phyloP scores from a whole-genome alignment of 64 coral and sea anemone genomes.

The Porites australiensis region DNA sequence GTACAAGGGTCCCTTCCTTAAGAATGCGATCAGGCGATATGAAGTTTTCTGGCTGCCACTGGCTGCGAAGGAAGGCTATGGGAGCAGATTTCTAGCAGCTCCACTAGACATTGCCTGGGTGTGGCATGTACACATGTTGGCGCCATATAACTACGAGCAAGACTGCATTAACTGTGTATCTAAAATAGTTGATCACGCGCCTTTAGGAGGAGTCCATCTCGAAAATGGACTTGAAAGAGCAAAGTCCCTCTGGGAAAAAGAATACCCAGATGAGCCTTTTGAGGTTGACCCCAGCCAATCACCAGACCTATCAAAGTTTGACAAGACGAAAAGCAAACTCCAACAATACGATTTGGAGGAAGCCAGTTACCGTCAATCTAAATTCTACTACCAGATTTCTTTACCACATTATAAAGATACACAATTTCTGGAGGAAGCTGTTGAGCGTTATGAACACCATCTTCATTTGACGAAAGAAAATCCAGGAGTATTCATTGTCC shows the following conservation, averaged over 20 bases:
- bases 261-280: constrained; percentile 73
- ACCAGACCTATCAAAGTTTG: not conserved
- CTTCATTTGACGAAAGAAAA: constrained; percentile 66
- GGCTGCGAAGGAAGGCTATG: not conserved
- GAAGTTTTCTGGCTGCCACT: constrained; percentile 80
- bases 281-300: constrained; percentile 52
- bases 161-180: constrained; percentile 57
- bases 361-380: constrained; percentile 52
- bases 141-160: constrained; percentile 59
- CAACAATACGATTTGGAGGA: constrained; percentile 48
- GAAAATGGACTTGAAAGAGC: constrained; percentile 11
- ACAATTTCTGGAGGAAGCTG: constrained; percentile 47
- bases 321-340: constrained; percentile 44
- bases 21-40: constrained; percentile 80
- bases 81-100: constrained; percentile 38
- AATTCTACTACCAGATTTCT: constrained; percentile 73
- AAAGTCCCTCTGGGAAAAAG: constrained; percentile 39
- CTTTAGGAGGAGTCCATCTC: constrained; percentile 3
- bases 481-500: constrained; percentile 61
- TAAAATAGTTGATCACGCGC: constrained; percentile 42
- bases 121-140: constrained; percentile 82
- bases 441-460: constrained; percentile 77
- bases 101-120: constrained; percentile 83
- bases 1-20: constrained; percentile 27
- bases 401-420: constrained; percentile 72